Percentiles rank a stretch among this genome's conserved stretches.
These are phyloP conservation scores for Phalacrocorax pelagicus DNA, from an alignment of 2,113 vertebrate genomes.

Conservation along the genomic window DNA sequence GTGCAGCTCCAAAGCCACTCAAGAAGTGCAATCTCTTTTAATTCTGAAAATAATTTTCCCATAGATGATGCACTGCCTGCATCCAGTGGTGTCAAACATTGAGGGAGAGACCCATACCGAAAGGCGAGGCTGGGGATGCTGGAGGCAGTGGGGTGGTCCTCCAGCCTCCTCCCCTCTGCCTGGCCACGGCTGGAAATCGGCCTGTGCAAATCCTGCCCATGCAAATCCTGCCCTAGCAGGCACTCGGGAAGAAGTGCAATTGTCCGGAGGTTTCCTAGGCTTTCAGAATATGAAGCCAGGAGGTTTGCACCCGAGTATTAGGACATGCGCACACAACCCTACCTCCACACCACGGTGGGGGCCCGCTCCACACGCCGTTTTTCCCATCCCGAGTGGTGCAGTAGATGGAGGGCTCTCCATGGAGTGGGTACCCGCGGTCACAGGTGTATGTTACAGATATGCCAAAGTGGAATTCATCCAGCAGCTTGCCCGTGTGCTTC, in stretches of 20 bases:
- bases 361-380: conserved; percentile 61
- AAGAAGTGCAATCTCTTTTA: neutral
- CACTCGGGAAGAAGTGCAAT: fast-evolving
- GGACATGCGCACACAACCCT: neutral
- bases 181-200: neutral
- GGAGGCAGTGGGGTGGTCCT: fast-evolving
- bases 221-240: neutral
- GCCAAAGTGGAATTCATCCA: conserved; percentile 44
- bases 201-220: neutral
- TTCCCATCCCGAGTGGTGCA: conserved; percentile 58
- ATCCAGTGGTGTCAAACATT: fast-evolving
- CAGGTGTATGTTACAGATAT: conserved; percentile 49
- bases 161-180: neutral
- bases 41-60: neutral
- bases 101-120: neutral
- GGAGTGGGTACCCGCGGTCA: neutral
- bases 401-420: conserved; percentile 51
- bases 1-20: neutral
- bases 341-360: conserved; percentile 32
- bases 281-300: fast-evolving
- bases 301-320: fast-evolving
- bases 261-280: neutral
- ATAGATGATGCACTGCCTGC: fast-evolving
- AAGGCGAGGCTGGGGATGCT: neutral
- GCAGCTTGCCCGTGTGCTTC: neutral